These are phyloP conservation scores for Sinocyclocheilus anshuiensis DNA, from an alignment of 2,113 vertebrate genomes.

Conservation along the genomic window DNA sequence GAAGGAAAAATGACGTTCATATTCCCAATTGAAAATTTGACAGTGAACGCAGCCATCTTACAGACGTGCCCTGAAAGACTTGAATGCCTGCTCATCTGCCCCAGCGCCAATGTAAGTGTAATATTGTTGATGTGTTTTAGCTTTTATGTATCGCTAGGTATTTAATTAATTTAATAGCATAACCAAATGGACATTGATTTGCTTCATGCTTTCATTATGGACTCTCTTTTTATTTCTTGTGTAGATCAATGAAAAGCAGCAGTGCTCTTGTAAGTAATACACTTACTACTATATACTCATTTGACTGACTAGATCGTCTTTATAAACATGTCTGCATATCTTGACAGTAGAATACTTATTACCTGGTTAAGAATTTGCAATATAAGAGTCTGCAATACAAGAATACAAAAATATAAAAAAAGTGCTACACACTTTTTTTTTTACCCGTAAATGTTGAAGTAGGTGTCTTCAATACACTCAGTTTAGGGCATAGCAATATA, in stretches of 20 bases:
- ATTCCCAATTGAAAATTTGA: not conserved
- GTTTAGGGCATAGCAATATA: not conserved
- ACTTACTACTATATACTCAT: not conserved
- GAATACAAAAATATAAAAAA: no score
- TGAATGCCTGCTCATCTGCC: not conserved
- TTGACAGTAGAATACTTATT: not conserved
- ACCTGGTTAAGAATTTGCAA: not conserved
- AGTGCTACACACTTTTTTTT: no score
- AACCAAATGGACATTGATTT: not conserved
- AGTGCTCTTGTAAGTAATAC: not conserved
- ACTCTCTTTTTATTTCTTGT: not conserved
- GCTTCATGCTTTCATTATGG: not conserved
- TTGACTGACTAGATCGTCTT: not conserved
- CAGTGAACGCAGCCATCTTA: not conserved
- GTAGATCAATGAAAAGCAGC: not conserved
- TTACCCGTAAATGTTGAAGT: not conserved
- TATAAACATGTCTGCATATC: not conserved
- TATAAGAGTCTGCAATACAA: no score
- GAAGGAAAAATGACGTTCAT: fast-evolving
- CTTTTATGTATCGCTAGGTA: not conserved
- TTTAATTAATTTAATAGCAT: not conserved
- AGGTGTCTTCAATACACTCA: not conserved
- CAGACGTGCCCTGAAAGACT: not conserved
- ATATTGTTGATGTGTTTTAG: not conserved
- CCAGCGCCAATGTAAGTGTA: not conserved